Percentiles rank a stretch among this genome's conserved stretches.
These are phyloP conservation scores for Pseudachorutes palmiensis DNA, from an alignment of 1,140 invertebrate species.

Conservation along the genomic window DNA sequence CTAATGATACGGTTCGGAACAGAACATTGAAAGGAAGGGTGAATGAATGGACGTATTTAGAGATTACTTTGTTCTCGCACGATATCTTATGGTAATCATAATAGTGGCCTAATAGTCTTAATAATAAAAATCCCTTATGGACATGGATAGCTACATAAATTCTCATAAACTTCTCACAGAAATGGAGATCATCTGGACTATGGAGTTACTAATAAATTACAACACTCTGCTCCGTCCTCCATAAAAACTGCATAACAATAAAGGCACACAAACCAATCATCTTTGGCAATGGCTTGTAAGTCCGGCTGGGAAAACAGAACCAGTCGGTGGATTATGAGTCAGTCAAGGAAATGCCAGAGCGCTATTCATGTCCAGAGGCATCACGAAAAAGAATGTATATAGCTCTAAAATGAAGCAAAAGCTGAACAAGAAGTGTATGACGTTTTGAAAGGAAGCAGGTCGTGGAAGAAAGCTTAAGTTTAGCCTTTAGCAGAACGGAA, in stretches of 20 bases:
- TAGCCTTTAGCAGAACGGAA: too few species aligned
- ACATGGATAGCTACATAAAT: constrained; percentile 4
- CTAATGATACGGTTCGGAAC: not conserved
- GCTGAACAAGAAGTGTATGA: too few species aligned
- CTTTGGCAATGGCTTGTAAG: too few species aligned
- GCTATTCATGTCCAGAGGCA: too few species aligned
- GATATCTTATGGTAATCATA: constrained; percentile 7
- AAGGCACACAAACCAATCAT: not conserved
- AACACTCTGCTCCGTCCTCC: not conserved
- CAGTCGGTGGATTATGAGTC: too few species aligned
- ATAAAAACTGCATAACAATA: not conserved
- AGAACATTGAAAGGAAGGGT: not conserved
- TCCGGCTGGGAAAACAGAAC: too few species aligned
- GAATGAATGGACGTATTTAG: constrained; percentile 12
- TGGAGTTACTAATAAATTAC: not conserved
- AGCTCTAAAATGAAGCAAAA: too few species aligned
- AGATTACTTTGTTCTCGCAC: constrained; percentile 13
- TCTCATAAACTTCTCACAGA: not conserved
- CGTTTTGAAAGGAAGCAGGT: too few species aligned
- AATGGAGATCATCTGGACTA: constrained; percentile 11
- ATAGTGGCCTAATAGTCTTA: constrained; percentile 1
- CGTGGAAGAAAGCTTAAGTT: too few species aligned
- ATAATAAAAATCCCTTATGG: constrained; percentile 8
- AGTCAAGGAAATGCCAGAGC: too few species aligned
- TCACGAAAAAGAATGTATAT: too few species aligned